Evolutionary conservation across 2,888 invertebrate genomes (phyloP).

Genomic region (Dryadula phaetusa): DNA sequence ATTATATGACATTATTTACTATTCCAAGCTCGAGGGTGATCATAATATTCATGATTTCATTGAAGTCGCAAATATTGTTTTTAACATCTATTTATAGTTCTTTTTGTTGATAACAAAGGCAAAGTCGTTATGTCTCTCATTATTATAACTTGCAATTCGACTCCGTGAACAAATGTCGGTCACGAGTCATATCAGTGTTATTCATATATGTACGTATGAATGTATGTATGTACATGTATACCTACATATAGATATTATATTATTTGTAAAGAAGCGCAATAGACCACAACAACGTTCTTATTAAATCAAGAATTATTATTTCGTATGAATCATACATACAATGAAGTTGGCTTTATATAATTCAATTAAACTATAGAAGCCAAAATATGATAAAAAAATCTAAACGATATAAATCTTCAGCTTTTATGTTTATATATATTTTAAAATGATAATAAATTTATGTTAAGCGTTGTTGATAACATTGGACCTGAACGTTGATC

Average conservation of each 20-base stretch:
- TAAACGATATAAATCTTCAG: neutral
- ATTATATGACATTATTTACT: too few relatives aligned
- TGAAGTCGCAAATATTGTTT: too few relatives aligned
- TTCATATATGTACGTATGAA: too few relatives aligned
- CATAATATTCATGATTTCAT: too few relatives aligned
- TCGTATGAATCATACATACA: neutral
- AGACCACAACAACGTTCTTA: neutral
- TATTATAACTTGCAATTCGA: neutral
- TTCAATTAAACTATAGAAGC: neutral
- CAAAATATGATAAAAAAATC: neutral
- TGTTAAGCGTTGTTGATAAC: neutral
- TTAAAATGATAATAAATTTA: slow-evolving; percentile 5
- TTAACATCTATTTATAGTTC: too few relatives aligned
- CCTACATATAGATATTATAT: neutral
- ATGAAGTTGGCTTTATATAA: neutral
- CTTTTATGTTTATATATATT: slow-evolving; percentile 1
- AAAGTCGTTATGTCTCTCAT: too few relatives aligned
- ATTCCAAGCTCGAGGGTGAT: too few relatives aligned
- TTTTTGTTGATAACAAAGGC: too few relatives aligned
- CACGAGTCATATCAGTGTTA: neutral
- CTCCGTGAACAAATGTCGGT: neutral
- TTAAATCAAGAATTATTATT: slow-evolving; percentile 1
- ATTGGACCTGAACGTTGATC: slow-evolving; percentile 2
- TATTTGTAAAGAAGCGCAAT: slow-evolving; percentile 4
- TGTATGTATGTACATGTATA: neutral